Percentiles rank a stretch among this genome's conserved stretches.
Evolutionary conservation across 2,797 vertebrate species (phyloP).

Genomic region (Xyrichtys novacula): DNA sequence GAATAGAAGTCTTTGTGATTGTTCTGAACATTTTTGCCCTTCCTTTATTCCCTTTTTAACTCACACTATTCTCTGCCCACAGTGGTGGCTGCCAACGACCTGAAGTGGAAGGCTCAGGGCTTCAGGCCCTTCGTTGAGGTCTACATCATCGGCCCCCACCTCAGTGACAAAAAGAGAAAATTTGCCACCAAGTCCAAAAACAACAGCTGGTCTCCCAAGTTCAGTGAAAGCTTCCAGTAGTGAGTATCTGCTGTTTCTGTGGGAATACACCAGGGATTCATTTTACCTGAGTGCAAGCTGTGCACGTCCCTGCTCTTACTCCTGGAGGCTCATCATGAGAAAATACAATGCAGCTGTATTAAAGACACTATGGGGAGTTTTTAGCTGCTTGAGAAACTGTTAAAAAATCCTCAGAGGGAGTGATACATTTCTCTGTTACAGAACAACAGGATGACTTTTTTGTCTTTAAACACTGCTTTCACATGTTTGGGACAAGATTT

Average conservation of each 20-base stretch:
- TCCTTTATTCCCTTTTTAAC: background rate
- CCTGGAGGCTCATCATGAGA: background rate
- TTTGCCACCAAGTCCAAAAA: constrained; percentile 99
- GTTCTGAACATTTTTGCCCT: background rate
- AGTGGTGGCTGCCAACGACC: constrained; percentile 94
- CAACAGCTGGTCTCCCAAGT: constrained; percentile 98
- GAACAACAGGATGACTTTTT: too few relatives aligned
- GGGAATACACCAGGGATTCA: background rate
- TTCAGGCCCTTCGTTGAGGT: constrained; percentile 98
- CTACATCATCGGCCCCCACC: constrained; percentile 96
- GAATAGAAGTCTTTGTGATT: background rate
- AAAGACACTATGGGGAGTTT: too few relatives aligned
- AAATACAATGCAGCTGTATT: too few relatives aligned
- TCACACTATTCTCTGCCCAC: background rate
- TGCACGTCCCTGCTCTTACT: background rate
- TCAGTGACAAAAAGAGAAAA: constrained; percentile 98
- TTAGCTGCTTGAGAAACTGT: too few relatives aligned
- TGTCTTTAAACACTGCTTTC: too few relatives aligned
- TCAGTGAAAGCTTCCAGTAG: constrained; percentile 95
- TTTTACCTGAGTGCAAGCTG: background rate
- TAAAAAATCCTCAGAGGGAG: too few relatives aligned
- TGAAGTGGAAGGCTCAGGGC: constrained; percentile 97
- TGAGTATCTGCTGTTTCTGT: constrained; percentile 79
- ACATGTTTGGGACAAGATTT: too few relatives aligned
- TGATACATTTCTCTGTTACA: too few relatives aligned